A percentile compares a stretch with the other conserved stretches of the same genome.
Evolutionary conservation across 2,888 invertebrate species (phyloP).

Genomic region (Lamellibrachia columna): DNA sequence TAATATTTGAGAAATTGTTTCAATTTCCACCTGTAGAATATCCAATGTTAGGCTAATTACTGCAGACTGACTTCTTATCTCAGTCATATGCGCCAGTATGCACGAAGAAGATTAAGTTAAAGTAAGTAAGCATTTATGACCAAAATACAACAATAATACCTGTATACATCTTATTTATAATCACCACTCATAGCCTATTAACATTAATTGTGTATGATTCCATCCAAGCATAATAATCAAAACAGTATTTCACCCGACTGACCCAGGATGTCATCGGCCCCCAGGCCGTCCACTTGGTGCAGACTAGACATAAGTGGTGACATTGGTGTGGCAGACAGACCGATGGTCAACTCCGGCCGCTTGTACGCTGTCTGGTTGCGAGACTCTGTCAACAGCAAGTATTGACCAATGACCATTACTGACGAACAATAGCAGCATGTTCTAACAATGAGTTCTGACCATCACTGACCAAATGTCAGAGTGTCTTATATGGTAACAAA

Average conservation of each 20-base stretch:
- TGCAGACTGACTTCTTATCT: too few relatives aligned
- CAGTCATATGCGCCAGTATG: too few relatives aligned
- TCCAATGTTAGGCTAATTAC: too few relatives aligned
- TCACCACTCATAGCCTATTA: too few relatives aligned
- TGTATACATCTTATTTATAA: too few relatives aligned
- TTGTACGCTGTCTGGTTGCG: background rate
- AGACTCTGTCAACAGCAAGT: background rate
- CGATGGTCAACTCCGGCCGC: background rate
- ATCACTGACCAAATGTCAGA: background rate
- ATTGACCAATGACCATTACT: conserved; percentile 1
- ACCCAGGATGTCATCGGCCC: background rate
- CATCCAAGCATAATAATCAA: too few relatives aligned
- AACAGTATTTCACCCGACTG: background rate
- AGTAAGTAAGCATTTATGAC: too few relatives aligned
- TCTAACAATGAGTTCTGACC: background rate
- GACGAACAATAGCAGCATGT: background rate
- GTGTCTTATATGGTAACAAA: background rate
- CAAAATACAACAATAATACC: too few relatives aligned
- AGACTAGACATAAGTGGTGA: background rate
- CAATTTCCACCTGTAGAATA: too few relatives aligned
- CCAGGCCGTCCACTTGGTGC: background rate
- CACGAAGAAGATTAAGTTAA: too few relatives aligned
- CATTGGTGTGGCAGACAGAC: background rate
- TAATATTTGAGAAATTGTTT: too few relatives aligned
- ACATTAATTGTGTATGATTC: too few relatives aligned